phyloP scores from a whole-genome alignment of 2,888 invertebrate genomes.

The Drosophila acutilabella region DNA sequence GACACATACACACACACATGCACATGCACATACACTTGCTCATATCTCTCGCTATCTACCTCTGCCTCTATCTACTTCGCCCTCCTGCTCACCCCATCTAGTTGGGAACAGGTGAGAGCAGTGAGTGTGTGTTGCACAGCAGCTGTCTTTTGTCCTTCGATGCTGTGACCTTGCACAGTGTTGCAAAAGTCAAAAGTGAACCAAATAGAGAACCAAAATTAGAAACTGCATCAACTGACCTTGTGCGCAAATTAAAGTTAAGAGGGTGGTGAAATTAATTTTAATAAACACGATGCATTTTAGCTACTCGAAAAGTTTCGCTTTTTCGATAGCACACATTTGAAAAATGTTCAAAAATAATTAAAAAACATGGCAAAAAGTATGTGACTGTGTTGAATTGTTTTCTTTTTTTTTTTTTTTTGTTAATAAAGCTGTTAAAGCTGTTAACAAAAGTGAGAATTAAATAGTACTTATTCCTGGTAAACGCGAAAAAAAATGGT shows the following conservation, averaged over 20 bases:
- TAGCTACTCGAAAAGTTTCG: constrained; percentile 6
- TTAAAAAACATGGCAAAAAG: neutral
- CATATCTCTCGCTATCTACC: neutral
- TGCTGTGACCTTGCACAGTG: constrained; percentile 47
- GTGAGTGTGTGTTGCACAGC: constrained; percentile 21
- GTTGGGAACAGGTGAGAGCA: neutral
- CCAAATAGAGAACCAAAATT: constrained; percentile 34
- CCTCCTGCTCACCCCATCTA: too few species aligned
- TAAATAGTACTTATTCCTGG: too few species aligned
- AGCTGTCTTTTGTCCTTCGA: constrained; percentile 15
- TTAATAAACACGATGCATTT: constrained; percentile 12
- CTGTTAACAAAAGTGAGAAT: too few species aligned
- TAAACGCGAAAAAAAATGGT: too few species aligned
- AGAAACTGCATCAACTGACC: constrained; percentile 29
- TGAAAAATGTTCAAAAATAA: neutral
- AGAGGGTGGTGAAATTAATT: neutral
- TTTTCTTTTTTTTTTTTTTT: neutral
- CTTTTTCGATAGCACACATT: constrained; percentile 10
- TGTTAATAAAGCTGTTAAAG: too few species aligned
- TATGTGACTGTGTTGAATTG: neutral
- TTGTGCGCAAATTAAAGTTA: constrained; percentile 28
- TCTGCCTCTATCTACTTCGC: neutral
- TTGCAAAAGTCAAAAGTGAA: constrained; percentile 48
- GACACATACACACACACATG: neutral
- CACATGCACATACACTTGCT: constrained; percentile 10